Conservation (phyloP, 2,888 invertebrate genomes). For the Metacarcinus magister region DNA sequence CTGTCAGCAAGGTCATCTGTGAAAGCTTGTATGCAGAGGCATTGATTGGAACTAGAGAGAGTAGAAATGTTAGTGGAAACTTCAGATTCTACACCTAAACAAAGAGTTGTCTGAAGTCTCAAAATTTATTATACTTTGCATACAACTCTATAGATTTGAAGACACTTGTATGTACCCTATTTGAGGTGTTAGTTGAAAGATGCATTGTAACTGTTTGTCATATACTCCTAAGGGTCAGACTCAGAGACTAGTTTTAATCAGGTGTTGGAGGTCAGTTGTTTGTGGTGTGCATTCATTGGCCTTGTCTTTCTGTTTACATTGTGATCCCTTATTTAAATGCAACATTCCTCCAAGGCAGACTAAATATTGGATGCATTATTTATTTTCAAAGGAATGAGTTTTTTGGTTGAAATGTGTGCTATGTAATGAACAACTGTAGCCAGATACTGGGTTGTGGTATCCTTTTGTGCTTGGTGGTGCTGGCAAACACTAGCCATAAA, state of each 20-base stretch:
- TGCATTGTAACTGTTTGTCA: not conserved
- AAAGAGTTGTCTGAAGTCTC: not conserved
- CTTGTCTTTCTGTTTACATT: not conserved
- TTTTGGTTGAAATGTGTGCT: conserved; percentile 56
- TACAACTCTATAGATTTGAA: not conserved
- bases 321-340: conserved; percentile 61
- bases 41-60: not conserved
- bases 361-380: conserved; percentile 67
- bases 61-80: not conserved
- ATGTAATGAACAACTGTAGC: conserved; percentile 59
- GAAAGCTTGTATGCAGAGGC: not conserved
- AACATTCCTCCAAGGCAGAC: conserved; percentile 66
- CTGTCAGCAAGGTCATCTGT: not conserved
- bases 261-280: conserved; percentile 38
- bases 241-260: not conserved
- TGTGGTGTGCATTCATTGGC: conserved; percentile 30
- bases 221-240: not conserved
- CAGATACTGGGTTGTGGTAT: conserved; percentile 27
- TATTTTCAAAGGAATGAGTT: conserved; percentile 27
- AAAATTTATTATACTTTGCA: not conserved
- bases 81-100: not conserved
- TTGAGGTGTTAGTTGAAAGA: not conserved
- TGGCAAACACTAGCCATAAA: not conserved
- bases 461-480: conserved; percentile 42
- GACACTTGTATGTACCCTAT: not conserved